These are phyloP conservation scores for Aphelinus atriplicis DNA, from an alignment of 1,140 invertebrate species.

Conservation along the genomic window DNA sequence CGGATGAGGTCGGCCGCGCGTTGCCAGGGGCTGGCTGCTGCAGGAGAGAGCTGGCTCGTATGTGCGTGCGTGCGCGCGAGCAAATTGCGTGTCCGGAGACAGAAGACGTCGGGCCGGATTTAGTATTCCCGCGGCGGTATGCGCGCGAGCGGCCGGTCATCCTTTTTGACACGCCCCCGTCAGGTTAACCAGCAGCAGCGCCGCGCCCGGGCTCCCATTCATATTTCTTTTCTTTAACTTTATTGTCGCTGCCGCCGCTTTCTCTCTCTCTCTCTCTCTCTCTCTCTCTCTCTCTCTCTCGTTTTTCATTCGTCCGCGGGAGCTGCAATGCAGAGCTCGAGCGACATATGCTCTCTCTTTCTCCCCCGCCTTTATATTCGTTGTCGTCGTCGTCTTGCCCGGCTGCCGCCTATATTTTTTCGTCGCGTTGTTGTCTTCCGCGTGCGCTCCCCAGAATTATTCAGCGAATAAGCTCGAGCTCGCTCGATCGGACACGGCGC, in stretches of 20 bases:
- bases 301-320: too few species aligned
- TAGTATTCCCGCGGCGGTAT: slow-evolving; percentile 52
- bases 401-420: not conserved
- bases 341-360: not conserved
- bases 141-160: slow-evolving; percentile 49
- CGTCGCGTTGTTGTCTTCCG: not conserved
- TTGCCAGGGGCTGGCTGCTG: too few species aligned
- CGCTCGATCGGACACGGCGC: not conserved
- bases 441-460: slow-evolving; percentile 12
- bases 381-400: slow-evolving; percentile 2
- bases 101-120: slow-evolving; percentile 26
- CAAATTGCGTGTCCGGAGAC: too few species aligned
- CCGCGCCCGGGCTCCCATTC: not conserved
- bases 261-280: not conserved
- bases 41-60: not conserved
- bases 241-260: not conserved
- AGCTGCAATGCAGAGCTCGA: slow-evolving; percentile 7
- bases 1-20: too few species aligned
- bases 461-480: slow-evolving; percentile 12
- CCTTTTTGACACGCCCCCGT: slow-evolving; percentile 57
- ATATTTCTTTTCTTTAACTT: not conserved
- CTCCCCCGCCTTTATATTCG: too few species aligned
- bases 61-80: not conserved
- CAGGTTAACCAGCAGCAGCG: slow-evolving; percentile 45
- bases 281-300: too few species aligned